Percentiles rank a stretch among this genome's conserved stretches.
Evolutionary conservation across 2,113 vertebrate genomes (phyloP).

Genomic region (Cephalopholis sonnerati): DNA sequence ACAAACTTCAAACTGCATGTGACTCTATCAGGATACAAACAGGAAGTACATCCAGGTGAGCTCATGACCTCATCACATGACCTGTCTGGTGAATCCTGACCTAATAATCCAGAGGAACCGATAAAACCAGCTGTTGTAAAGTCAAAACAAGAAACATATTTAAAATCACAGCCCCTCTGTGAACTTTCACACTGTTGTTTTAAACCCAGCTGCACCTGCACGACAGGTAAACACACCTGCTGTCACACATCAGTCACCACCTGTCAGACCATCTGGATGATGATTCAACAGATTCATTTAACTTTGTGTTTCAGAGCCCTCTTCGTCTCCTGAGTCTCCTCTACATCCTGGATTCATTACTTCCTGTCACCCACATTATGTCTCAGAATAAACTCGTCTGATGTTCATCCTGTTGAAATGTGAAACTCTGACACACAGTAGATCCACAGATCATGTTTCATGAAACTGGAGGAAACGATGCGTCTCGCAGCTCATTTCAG

Average conservation of each 20-base stretch:
- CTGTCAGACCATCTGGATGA: neutral
- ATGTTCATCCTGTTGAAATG: conserved; percentile 7
- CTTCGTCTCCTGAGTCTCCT: neutral
- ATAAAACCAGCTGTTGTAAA: neutral
- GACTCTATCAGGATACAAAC: neutral
- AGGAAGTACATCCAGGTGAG: neutral
- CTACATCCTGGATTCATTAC: neutral
- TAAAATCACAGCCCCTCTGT: neutral
- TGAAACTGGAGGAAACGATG: neutral
- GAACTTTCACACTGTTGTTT: neutral
- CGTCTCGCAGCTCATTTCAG: neutral
- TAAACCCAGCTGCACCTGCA: no score
- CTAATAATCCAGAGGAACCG: neutral
- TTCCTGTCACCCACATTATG: neutral
- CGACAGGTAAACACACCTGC: neutral
- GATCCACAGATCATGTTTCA: neutral
- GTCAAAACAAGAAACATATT: neutral
- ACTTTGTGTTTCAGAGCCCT: conserved; percentile 6
- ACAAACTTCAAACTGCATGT: neutral
- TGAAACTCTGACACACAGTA: conserved; percentile 1
- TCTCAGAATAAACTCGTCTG: neutral
- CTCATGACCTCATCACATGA: neutral
- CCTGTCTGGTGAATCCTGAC: neutral
- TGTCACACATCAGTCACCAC: neutral
- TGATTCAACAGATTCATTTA: neutral